Conservation (phyloP, 2,113 vertebrate genomes). For the Oxygymnocypris stewartii region DNA sequence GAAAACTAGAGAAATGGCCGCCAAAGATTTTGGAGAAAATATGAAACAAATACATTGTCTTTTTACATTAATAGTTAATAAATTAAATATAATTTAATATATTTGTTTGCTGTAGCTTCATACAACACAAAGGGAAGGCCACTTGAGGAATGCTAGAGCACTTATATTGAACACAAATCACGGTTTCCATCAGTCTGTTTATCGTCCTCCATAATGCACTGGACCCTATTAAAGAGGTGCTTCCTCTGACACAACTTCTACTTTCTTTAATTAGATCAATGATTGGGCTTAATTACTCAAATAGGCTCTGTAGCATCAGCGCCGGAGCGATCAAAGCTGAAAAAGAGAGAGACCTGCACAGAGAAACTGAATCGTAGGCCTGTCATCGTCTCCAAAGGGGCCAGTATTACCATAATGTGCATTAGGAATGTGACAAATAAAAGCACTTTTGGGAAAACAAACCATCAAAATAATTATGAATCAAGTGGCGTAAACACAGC, state of each 20-base stretch:
- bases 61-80: too few relatives aligned
- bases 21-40: too few relatives aligned
- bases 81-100: not conserved
- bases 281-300: conserved; percentile 52
- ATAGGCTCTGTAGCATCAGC: conserved; percentile 15
- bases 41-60: too few relatives aligned
- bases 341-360: not conserved
- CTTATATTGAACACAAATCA: not conserved
- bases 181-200: not conserved
- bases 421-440: conserved; percentile 34
- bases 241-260: conserved; percentile 31
- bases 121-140: not conserved
- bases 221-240: conserved; percentile 28
- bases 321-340: conserved; percentile 43
- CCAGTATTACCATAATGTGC: conserved; percentile 23
- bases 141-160: not conserved
- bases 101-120: not conserved
- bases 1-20: too few relatives aligned
- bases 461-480: conserved; percentile 22
- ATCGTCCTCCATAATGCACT: conserved; percentile 2
- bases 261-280: conserved; percentile 57
- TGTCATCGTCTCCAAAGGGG: conserved; percentile 20
- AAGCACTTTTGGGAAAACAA: conserved; percentile 17
- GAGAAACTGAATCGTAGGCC: conserved; percentile 31
- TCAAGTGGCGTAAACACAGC: conserved; percentile 20